These are phyloP conservation scores for Pluvianellus socialis DNA, from an alignment of 2,113 vertebrate genomes.

Conservation along the genomic window DNA sequence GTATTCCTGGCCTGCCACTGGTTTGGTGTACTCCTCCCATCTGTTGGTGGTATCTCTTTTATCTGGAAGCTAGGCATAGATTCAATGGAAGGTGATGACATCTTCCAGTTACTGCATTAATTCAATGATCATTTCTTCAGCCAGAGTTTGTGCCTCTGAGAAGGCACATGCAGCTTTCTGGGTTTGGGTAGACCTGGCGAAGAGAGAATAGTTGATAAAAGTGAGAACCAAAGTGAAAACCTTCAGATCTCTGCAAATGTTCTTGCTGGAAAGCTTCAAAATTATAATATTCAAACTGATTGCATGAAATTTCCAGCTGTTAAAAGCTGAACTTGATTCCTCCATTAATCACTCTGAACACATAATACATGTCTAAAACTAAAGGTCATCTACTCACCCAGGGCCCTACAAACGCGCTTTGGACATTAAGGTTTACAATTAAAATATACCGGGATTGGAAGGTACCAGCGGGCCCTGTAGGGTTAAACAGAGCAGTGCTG, in stretches of 20 bases:
- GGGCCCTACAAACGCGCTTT: not conserved
- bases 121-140: not conserved
- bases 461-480: not conserved
- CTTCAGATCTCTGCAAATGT: not conserved
- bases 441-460: not conserved
- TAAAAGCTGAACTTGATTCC: slow-evolving; percentile 30
- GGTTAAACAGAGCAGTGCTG: not conserved
- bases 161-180: not conserved
- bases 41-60: not conserved
- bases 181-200: not conserved
- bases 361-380: slow-evolving; percentile 20
- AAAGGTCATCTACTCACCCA: slow-evolving; percentile 18
- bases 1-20: not conserved
- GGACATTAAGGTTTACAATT: not conserved
- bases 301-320: slow-evolving; percentile 24
- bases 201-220: not conserved
- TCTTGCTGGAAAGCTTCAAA: not conserved
- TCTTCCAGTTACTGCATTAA: not conserved
- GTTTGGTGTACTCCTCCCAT: not conserved
- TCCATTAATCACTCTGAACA: slow-evolving; percentile 31
- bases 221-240: not conserved
- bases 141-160: not conserved
- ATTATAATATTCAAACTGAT: slow-evolving; percentile 20
- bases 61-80: not conserved
- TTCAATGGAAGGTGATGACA: not conserved